Evolutionary conservation across 2,797 vertebrate species (phyloP).

Genomic region (Helostoma temminkii): DNA sequence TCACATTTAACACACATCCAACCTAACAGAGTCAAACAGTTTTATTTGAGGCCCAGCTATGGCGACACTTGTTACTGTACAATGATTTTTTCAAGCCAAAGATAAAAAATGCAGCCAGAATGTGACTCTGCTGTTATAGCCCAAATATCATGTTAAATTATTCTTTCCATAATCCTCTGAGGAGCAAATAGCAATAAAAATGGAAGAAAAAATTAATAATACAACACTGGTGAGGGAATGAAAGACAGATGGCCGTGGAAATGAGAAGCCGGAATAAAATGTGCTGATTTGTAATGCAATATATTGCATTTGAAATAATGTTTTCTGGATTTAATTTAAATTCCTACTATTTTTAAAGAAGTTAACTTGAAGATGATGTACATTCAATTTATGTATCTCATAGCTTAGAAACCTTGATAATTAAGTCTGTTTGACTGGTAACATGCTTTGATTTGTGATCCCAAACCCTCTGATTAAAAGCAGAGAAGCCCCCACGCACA

Average conservation of each 20-base stretch:
- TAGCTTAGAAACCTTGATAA: slow-evolving; percentile 47
- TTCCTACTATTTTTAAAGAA: slow-evolving; percentile 34
- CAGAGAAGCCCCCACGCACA: slow-evolving; percentile 52
- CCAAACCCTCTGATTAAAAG: slow-evolving; percentile 63
- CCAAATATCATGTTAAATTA: slow-evolving; percentile 37
- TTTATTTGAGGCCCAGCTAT: slow-evolving; percentile 14
- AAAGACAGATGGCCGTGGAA: slow-evolving; percentile 58
- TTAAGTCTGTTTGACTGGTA: slow-evolving; percentile 53
- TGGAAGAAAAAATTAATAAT: slow-evolving; percentile 52
- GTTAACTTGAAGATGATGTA: slow-evolving; percentile 23
- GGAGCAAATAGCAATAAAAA: slow-evolving; percentile 48
- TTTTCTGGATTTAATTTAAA: slow-evolving; percentile 35
- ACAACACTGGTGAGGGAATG: slow-evolving; percentile 31
- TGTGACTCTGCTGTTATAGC: slow-evolving; percentile 19
- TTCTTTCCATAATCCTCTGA: slow-evolving; percentile 55
- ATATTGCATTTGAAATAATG: slow-evolving; percentile 43
- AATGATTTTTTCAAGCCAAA: slow-evolving; percentile 7
- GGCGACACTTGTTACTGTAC: slow-evolving; percentile 16
- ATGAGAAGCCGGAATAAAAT: slow-evolving; percentile 49
- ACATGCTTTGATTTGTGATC: slow-evolving; percentile 54
- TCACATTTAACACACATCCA: neutral
- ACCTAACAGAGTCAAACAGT: neutral
- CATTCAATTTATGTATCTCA: slow-evolving; percentile 36
- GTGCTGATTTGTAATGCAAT: slow-evolving; percentile 47
- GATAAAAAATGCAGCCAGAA: slow-evolving; percentile 3